Base-by-base conservation (phyloP, 2,888 invertebrate species). In the Napeogenes sylphis region DNA sequence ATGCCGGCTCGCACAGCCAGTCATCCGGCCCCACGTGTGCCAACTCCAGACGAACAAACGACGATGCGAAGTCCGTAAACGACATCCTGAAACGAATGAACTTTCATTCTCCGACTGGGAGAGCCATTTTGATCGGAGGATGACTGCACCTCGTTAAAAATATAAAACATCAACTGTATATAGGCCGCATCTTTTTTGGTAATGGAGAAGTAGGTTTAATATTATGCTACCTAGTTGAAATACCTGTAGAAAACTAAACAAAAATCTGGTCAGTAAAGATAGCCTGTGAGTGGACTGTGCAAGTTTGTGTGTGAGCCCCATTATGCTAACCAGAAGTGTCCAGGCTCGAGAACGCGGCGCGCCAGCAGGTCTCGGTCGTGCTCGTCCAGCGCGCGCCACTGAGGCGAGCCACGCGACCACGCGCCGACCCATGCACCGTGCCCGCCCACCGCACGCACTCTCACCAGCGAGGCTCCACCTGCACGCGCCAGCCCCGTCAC, bases 1-100 rank as follows among this genome's bases (percentile, higher is more conserved):
- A 87, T 45, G 93, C 93, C 21, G 92, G 91, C 81, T 94, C 94
- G 71, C 90, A 82, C 92, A 93, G 91, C 94, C 94, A 94, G 81
- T 94, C 94, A 79, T 95, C 95, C 13, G 95, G 95, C 10, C 94
- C 95, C 69, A 95, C 92, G 80, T 95, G 95, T 70, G 95, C 94
- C 73, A 95, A 89, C 81, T 94, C 94, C 71, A 94, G 85, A 74
- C 93, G 92, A 3, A 92, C 92, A 85, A 94, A 95, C 77, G 92
- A 91, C 14, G 89, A 82, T 58, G 93, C 91, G 81, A 95, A 94
- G 77, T 95, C 94, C 58, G 91, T 92, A 78, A 94, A 93, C 14
- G 93, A 92, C 93, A 95, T 94, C 94, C 94, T 94, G 81, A 59
- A 70, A 70, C 45, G 14, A 33, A 10, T 35, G 21, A 55, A 32